Evolutionary conservation across 2,888 invertebrate genomes (phyloP), one percentile per base, ranked within the genome.

Genomic region (Biston betularia): DNA sequence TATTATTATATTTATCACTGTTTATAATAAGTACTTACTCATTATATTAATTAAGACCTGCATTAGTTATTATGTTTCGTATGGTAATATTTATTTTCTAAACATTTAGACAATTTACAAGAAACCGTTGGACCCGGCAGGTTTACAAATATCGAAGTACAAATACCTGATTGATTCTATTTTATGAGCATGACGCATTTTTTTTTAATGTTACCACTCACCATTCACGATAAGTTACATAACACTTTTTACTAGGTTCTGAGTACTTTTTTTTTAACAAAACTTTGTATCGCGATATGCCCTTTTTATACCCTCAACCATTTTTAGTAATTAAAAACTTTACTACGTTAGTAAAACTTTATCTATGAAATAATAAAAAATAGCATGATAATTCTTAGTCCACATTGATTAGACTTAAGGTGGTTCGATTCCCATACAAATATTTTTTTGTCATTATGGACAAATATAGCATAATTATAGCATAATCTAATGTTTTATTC

Each of bases 41-140:
- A 50, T 8, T 46, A 4, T 49, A 24, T 11, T 34, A 33, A n/a
- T 34, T 11, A 1, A 49, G 12, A 49, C 33, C 12, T 34, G 50
- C 34, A 34, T 34, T 8, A 34, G 2, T 50, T 34, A 50, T 34
- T 34, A 50, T 34, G 34, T 34, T 50, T 50, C 7, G 12, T 8
- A 35, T 8, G 34, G n/a, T 50, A 34, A 49, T 45, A 45, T 45
- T 46, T 46, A 48, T 24, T 48, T 38, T 38, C 14, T 38, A 53
- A 38, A 10, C 10, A 38, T 50, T 24, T 33, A 50, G 50, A 12
- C 9, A 50, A n/a, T 59, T 54, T 58, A 59, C 55, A 49, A 61
- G 44, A 40, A 57, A 50, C 57, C 57, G 45, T 57, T 57, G 63
- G 63, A 63, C 63, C 63, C 63, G 38, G 54, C 34, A 12, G 56